These are phyloP conservation scores for Myioborus miniatus DNA, from an alignment of 2,797 vertebrate species.

Conservation along the genomic window DNA sequence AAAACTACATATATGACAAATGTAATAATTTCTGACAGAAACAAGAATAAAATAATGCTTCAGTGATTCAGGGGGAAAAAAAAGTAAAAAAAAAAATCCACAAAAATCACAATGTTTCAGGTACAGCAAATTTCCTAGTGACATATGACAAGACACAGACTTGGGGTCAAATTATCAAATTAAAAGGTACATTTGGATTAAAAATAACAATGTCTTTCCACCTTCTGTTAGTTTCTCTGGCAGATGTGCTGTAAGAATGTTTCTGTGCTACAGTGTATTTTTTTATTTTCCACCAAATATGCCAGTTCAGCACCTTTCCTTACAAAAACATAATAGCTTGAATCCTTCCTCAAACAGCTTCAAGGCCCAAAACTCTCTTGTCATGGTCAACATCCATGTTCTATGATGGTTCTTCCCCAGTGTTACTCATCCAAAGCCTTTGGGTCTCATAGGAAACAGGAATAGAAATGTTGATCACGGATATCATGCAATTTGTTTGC, in stretches of 20 bases:
- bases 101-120: neutral
- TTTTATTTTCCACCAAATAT: neutral
- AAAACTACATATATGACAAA: neutral
- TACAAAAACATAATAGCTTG: neutral
- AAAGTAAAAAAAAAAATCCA: rapidly evolving
- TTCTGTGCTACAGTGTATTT: neutral
- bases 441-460: neutral
- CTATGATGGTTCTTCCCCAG: neutral
- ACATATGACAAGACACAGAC: neutral
- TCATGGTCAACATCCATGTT: neutral
- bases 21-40: slow-evolving; percentile 7
- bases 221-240: neutral
- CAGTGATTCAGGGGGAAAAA: neutral
- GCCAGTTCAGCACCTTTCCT: neutral
- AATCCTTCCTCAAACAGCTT: neutral
- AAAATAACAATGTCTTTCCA: neutral
- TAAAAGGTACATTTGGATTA: neutral
- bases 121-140: neutral
- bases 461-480: slow-evolving; percentile 14
- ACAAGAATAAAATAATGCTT: neutral
- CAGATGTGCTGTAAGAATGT: neutral
- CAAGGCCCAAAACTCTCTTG: neutral
- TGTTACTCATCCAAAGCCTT: neutral
- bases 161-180: neutral
- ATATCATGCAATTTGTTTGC: neutral